Base-by-base conservation (phyloP, 1,140 invertebrate genomes). In the Magallana angulata region DNA sequence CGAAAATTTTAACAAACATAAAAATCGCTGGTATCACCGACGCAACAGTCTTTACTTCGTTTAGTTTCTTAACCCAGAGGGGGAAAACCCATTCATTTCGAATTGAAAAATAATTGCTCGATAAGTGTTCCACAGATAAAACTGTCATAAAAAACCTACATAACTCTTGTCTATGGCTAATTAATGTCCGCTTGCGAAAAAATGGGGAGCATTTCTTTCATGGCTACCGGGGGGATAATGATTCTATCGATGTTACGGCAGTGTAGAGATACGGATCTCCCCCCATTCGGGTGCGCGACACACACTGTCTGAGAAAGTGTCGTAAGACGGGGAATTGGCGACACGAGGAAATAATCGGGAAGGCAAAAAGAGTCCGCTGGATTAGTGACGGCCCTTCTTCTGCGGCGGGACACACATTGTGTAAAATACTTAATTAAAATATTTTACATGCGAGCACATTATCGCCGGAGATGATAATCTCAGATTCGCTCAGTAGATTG, bases 351-450 rank as follows among this genome's bases (percentile, higher is more conserved):
- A 71, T 71, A 71, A 71, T 71, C 68, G 68, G 1, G 18, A 71
- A 71, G 24, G 68, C 68, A 71, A 36, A 71, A 71, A 71, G 68
- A 71, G 24, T 36, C 24, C 24, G 68, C 24, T 71, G 68, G 68
- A 71, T 71, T 71, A 71, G 68, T 12, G 24, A 24, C 68, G 68
- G 7, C 24, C 18, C 68, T 30, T 30, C 68, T 30, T 71, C 68
- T 71, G 3, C 7, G 24, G 68, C 68, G 68, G 68, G 68, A 71
- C 68, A 30, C 68, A 30, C 68, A 71, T 71, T 71, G 68, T 71
- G 68, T 71, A 30, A 71, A 71, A 36, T 71, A 71, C 68, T 71
- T 71, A 71, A 71, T 71, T 71, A 71, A 71, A 71, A 71, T 71
- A 71, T 71, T 71, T 71, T 71, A 71, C 68, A 71, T 71, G 68